Base-by-base conservation (phyloP, 2,888 invertebrate genomes). In the Strigamia maritima region DNA sequence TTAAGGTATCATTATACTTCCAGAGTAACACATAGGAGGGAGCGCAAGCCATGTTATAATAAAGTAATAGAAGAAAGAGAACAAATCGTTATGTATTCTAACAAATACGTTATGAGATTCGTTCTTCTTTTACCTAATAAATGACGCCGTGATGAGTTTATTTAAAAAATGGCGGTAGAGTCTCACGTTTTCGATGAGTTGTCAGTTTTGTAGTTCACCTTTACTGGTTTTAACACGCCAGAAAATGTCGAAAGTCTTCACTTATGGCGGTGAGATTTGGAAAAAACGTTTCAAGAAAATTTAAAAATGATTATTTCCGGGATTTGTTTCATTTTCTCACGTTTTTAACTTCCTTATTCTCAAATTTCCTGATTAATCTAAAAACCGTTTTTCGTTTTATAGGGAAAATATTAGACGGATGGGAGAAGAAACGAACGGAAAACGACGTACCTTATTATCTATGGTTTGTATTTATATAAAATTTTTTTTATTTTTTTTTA, bases 381-480 rank as follows among this genome's bases (percentile, higher is more conserved):
- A n/a, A 35, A 26, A 40, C 14, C n/a, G 26, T 38, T 6, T 40
- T 19, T 49, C 60, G 26, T 22, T 28, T 80, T 75, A 24, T 38
- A 80, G 80, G 80, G 1, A 75, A 75, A 40, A 76, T 79, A 38
- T 65, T 80, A 60, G 77, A 75, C 0, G 80, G 79, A 22, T 80
- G 80, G 80, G 77, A 79, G 22, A 60, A 76, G 22, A 35, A 54
- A n/a, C 44, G 77, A 70, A 79, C 60, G 0, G 79, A 77, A 49
- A 77, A 79, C 12, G 80, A 79, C 44, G 44, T 80, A 1, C 76
- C 80, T 14, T 79, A 79, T 75, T 80, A 77, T 28, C 78, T 79
- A 14, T 44, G 65, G 80, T 80, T 74, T 74, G 26, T 12, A 31
- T 38, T 38, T 22, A 60, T 19, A 22, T 22, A 60, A 19, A 10